These are phyloP conservation scores for Oreochromis tanganicae DNA, from an alignment of 2,113 vertebrate species.

Conservation along the genomic window DNA sequence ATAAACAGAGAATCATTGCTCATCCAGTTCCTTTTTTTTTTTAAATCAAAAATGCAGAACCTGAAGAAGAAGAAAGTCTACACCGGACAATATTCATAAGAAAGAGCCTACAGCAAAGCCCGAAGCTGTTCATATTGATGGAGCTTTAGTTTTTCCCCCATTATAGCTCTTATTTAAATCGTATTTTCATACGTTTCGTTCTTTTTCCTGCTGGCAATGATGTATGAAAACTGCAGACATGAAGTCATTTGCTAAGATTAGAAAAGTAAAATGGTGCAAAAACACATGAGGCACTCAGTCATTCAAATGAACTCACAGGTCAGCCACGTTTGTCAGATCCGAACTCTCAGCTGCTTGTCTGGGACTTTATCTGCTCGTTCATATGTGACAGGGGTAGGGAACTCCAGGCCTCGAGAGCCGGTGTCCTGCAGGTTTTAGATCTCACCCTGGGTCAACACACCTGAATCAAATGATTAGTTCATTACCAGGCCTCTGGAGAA, in stretches of 20 bases:
- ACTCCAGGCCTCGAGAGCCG: background rate
- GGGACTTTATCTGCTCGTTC: background rate
- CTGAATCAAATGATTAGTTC: background rate
- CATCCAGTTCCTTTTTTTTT: background rate
- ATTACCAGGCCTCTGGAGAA: background rate
- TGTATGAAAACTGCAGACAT: background rate
- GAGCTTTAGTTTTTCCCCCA: background rate
- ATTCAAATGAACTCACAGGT: background rate
- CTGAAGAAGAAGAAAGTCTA: background rate
- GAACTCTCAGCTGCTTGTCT: background rate
- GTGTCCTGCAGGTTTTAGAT: background rate
- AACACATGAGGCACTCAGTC: background rate
- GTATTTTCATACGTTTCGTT: background rate
- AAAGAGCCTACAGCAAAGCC: background rate
- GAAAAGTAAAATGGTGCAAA: background rate
- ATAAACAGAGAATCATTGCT: background rate
- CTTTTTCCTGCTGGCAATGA: background rate
- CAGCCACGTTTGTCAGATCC: background rate
- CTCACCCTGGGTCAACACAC: background rate
- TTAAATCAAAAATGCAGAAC: background rate
- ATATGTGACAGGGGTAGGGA: background rate
- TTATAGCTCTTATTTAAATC: background rate
- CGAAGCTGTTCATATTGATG: background rate
- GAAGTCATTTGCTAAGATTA: background rate
- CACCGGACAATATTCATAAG: background rate